Evolutionary conservation across 2,797 vertebrate genomes (phyloP).

Genomic region (Petrocephalus schoutedeni): DNA sequence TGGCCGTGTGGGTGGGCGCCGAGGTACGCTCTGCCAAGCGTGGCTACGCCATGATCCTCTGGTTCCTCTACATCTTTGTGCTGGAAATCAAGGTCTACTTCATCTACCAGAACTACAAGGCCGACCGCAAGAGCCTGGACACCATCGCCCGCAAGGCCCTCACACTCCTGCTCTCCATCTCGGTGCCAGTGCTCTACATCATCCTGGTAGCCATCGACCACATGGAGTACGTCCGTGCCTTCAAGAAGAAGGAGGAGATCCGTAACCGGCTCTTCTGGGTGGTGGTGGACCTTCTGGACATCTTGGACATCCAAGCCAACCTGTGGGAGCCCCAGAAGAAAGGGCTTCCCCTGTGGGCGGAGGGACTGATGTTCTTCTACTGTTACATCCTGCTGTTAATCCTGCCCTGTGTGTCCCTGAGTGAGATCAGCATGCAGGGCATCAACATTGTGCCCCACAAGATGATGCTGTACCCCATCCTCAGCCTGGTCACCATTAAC

Average conservation of each 20-base stretch:
- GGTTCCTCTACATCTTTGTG: constrained; percentile 78
- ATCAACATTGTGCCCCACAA: constrained; percentile 72
- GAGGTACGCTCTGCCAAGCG: constrained; percentile 80
- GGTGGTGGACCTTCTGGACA: constrained; percentile 78
- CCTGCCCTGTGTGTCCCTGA: constrained; percentile 69
- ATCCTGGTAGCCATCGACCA: constrained; percentile 70
- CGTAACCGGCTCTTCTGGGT: constrained; percentile 81
- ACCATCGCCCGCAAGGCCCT: constrained; percentile 69
- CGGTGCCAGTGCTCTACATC: constrained; percentile 68
- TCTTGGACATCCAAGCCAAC: constrained; percentile 82
- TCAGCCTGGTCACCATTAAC: constrained; percentile 75
- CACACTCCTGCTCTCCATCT: constrained; percentile 66
- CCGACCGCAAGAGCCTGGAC: constrained; percentile 72
- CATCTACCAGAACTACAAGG: constrained; percentile 83
- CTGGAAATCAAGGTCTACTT: constrained; percentile 82
- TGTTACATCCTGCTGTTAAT: constrained; percentile 76
- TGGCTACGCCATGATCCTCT: constrained; percentile 79
- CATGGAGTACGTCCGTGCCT: constrained; percentile 80
- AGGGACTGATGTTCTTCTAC: constrained; percentile 78
- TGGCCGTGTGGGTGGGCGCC: constrained; percentile 80
- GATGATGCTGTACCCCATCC: constrained; percentile 76
- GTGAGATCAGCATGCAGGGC: constrained; percentile 80
- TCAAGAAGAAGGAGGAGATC: constrained; percentile 78
- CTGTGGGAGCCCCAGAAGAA: constrained; percentile 79
- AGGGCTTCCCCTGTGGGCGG: constrained; percentile 68